These are phyloP conservation scores for Andrena haemorrhoa DNA, from an alignment of 2,888 invertebrate species.

Conservation along the genomic window DNA sequence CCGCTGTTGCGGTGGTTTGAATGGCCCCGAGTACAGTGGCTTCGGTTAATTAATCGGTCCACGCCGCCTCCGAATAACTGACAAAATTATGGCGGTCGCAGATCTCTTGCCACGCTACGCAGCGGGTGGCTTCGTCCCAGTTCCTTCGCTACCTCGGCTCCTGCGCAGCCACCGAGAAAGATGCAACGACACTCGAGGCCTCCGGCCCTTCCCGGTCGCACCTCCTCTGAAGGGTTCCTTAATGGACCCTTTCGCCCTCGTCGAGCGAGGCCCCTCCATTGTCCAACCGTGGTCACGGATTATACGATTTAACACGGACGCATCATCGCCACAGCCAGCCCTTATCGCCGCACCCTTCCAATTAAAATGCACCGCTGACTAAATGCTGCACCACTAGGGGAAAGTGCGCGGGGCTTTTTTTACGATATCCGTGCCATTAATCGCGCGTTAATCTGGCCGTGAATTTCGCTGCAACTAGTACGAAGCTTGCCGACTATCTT, in stretches of 20 bases:
- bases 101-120: slow-evolving; percentile 16
- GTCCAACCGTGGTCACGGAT: slow-evolving; percentile 66
- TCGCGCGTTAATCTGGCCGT: slow-evolving; percentile 31
- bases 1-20: slow-evolving; percentile 45
- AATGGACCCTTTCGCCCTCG: slow-evolving; percentile 73
- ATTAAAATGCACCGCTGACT: slow-evolving; percentile 65
- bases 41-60: slow-evolving; percentile 78
- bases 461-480: background rate
- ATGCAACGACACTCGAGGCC: slow-evolving; percentile 44
- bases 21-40: slow-evolving; percentile 58
- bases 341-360: slow-evolving; percentile 51
- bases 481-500: background rate
- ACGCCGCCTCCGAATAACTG: slow-evolving; percentile 75
- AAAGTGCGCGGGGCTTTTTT: slow-evolving; percentile 38
- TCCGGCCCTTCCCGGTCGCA: slow-evolving; percentile 58
- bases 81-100: slow-evolving; percentile 75
- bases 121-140: slow-evolving; percentile 35
- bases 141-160: slow-evolving; percentile 50
- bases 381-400: slow-evolving; percentile 32
- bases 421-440: slow-evolving; percentile 35
- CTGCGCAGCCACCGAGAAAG: background rate
- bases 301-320: slow-evolving; percentile 71
- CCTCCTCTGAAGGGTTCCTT: slow-evolving; percentile 72
- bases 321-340: slow-evolving; percentile 55
- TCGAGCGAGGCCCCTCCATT: slow-evolving; percentile 60